Evolutionary conservation across 2,888 invertebrate species (phyloP), one percentile per base, ranked within the genome.

Genomic region (Xanthostigma xanthostigma): DNA sequence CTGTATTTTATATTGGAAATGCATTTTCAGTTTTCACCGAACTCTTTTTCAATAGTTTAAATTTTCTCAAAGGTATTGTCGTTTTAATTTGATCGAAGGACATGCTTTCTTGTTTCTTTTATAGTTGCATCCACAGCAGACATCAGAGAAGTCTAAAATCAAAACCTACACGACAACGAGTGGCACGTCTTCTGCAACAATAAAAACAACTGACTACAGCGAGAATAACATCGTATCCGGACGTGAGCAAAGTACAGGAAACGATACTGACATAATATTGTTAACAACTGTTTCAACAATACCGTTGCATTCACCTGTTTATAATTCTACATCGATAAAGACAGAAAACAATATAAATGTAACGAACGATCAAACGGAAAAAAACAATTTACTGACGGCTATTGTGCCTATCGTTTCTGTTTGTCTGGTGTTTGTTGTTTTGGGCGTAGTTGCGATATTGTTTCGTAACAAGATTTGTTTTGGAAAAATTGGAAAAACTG

Each of bases 381-480:
- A 40, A 6, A 40, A n/a, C 10, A 14, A 40, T 40, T 17, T 14
- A 40, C 13, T 17, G 11, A n/a, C 40, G 40, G 17, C 17, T 13
- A 67, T 84, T 44, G 73, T 83, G 56, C 80, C 83, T 5, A 66
- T 83, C 41, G 70, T 78, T n/a, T 77, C 78, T 10, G 73, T 82
- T 46, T 76, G 76, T 54, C 76, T 72, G 8, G 65, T 84, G 42
- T 72, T 83, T 42, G 65, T 79, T 5, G 73, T 79, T 17, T 74
- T 77, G 2, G 76, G 75, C 14, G 71, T 72, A 43, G 75, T 79
- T 1, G 71, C 76, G 17, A 75, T 79, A 59, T 74, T 81, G 49
- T 75, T 80, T 51, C 77, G 81, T 56, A 78, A 74, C 57, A 79
- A 75, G 56, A 73, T 81, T 50, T 79, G 75, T 57, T 61, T 64